Base-by-base conservation (phyloP, 64 coral and sea anemone species). In the Pachyseris speciosa region DNA sequence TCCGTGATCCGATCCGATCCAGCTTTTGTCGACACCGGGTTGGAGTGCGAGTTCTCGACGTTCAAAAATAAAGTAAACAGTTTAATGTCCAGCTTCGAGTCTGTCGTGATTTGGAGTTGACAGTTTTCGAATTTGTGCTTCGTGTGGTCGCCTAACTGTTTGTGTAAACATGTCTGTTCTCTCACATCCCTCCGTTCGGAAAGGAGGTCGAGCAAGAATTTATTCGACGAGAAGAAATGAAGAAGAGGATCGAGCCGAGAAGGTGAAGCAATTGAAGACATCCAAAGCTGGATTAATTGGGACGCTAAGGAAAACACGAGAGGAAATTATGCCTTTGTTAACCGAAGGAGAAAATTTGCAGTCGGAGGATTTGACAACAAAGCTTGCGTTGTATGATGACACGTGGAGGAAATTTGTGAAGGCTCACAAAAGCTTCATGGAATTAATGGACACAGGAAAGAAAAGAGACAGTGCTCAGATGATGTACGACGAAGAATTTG, bases 351-450 rank as follows among this genome's bases (percentile, higher is more conserved):
- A 58, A 87, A 39, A 87, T 51, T 49, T 57, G 45, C 16, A 42
- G 24, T 42, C 47, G 31, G 86, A 20, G 37, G 53, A 77, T 88
- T 88, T 88, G 37, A 42, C 37, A 59, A 13, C 24, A 19, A 89
- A 89, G 48, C 51, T 89, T 24, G 58, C 75, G 12, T 34, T 53
- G 32, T 48, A 33, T 8, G 87, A 80, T 3, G 74, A 78, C 40
- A 55, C 59, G n/a, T 86, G 67, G 84, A 86, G 29, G n/a, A 72
- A 72, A 58, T 86, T 72, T 59, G 84, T 86, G 16, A 72, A 86
- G 7, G 36, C 65, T 37, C 28, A 58, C 37, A 40, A 58, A 6
- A 37, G 67, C 37, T 39, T 71, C 11, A 86, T 70, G 84, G 64
- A 86, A 55, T 50, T 72, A 24, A 32, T 58, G 17, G 47, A 86